These are phyloP conservation scores for Xylocampa areola DNA, from an alignment of 2,888 invertebrate species.

Conservation along the genomic window DNA sequence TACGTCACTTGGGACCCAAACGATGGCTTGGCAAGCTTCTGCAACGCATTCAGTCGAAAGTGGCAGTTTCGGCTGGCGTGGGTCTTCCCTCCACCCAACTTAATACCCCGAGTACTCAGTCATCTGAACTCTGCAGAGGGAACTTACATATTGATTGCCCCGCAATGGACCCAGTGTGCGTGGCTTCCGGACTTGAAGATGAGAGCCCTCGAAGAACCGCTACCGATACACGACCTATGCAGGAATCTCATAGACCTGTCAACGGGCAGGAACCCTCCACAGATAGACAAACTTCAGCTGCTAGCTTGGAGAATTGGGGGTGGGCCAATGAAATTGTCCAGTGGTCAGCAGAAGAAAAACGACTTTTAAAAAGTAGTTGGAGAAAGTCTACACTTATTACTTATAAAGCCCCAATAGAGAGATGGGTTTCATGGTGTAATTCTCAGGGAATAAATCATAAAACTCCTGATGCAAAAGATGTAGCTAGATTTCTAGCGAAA, in stretches of 20 bases:
- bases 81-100: constrained; percentile 12
- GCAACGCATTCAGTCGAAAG: constrained; percentile 12
- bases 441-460: neutral
- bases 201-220: constrained; percentile 1
- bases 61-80: constrained; percentile 6
- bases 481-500: neutral
- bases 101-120: constrained; percentile 8
- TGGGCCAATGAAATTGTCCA: constrained; percentile 37
- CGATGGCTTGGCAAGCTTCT: constrained; percentile 6
- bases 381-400: constrained; percentile 5
- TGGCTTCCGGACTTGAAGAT: constrained; percentile 1
- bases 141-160: constrained; percentile 12
- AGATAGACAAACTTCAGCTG: constrained; percentile 23
- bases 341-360: constrained; percentile 37
- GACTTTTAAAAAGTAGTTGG: constrained; percentile 45
- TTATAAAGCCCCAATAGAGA: neutral
- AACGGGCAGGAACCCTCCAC: constrained; percentile 5
- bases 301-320: constrained; percentile 52
- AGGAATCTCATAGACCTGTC: constrained; percentile 1
- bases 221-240: neutral
- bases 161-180: constrained; percentile 7
- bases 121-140: constrained; percentile 11
- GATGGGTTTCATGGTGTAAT: neutral
- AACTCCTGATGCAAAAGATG: neutral
- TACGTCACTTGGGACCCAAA: constrained; percentile 7